Base-by-base conservation (phyloP, 2,113 vertebrate genomes). In the Podilymbus podiceps region DNA sequence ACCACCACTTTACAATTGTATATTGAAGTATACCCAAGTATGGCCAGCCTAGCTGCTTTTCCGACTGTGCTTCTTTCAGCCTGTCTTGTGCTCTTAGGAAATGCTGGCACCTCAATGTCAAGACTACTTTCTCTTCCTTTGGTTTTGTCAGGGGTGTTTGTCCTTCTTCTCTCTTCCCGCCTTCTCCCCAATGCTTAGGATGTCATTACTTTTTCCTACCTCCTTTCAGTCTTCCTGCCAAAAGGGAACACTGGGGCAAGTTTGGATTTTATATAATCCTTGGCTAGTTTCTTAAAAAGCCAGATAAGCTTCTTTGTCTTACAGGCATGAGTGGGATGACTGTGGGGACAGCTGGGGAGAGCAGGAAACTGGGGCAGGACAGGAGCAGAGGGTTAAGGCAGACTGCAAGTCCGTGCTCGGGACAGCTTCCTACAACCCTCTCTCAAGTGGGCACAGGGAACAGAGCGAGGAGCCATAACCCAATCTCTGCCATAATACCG, bases 381-480 rank as follows among this genome's bases (percentile, higher is more conserved):
- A 8, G 31, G 23, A 31, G 22, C 50, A 77, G 82, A 77, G 24
- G 28, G 35, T 33, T 72, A 33, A n/a, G 31, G 42, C 18, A 77
- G 52, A 24, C 33, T 14, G 19, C 44, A 35, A 68, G 16, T n/a
- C 56, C 0, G 0, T 49, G 53, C 35, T 67, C 49, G 28, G 42
- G 75, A 13, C 31, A 89, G n/a, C 50, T 78, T 93, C 53, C 52
- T 59, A 12, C 0, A 0, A 31, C 30, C 8, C 11, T 42, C n/a
- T 84, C 59, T 92, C 72, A 46, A 11, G 18, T 3, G 49, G 16
- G 33, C 82, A 55, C 2, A 3, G 27, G 24, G 35, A 69, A 64
- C 20, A 73, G 63, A 59, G 12, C 44, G 62, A 75, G 58, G 30
- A 86, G 21, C 38, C 47, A 31, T 24, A 73, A 63, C 31, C 27